phyloP scores from a whole-genome alignment of 1,140 invertebrate species.

The Parasteatoda tepidariorum region DNA sequence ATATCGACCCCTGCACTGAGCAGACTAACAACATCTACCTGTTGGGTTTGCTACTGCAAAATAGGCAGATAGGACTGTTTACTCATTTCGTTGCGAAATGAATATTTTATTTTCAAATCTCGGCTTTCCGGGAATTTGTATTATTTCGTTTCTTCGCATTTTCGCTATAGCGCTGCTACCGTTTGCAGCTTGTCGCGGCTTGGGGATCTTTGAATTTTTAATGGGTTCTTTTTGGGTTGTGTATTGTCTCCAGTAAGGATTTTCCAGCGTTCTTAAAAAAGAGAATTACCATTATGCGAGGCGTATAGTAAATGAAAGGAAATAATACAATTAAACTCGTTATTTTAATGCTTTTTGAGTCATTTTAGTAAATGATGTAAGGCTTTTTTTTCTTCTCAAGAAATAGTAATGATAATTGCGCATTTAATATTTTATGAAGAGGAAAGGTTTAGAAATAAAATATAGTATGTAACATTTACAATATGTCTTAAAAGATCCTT shows the following conservation, averaged over 20 bases:
- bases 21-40: slow-evolving; percentile 37
- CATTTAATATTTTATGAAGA: no score
- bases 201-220: slow-evolving; percentile 31
- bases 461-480: no score
- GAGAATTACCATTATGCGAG: background rate
- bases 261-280: no score
- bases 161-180: background rate
- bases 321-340: no score
- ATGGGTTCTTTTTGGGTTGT: slow-evolving; percentile 1
- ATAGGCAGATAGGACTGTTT: slow-evolving; percentile 54
- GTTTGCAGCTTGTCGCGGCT: background rate
- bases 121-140: slow-evolving; percentile 44
- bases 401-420: no score
- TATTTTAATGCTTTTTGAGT: no score
- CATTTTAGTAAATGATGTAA: no score
- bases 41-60: background rate
- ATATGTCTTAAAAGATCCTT: no score
- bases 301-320: background rate
- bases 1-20: background rate
- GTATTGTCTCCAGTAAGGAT: background rate
- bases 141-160: slow-evolving; percentile 26
- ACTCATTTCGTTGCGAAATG: slow-evolving; percentile 56
- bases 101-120: slow-evolving; percentile 61
- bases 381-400: no score
- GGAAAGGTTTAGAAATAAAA: no score